Evolutionary conservation across 2,113 vertebrate genomes (phyloP).

Genomic region (Amphiprion percula): DNA sequence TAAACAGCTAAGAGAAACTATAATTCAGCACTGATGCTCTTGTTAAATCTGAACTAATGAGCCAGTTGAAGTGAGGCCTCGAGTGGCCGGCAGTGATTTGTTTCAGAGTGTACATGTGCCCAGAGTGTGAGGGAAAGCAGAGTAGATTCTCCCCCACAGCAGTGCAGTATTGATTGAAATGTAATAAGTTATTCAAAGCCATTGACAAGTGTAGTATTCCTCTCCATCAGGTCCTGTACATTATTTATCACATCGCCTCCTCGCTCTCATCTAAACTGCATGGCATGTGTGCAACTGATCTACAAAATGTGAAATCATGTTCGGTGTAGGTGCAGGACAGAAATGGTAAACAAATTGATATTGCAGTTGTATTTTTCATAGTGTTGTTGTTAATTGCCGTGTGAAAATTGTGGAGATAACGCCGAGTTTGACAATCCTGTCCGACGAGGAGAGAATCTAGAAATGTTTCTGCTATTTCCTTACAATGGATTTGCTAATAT

Average conservation of each 20-base stretch:
- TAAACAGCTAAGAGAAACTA: conserved; percentile 2
- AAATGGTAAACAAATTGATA: conserved; percentile 21
- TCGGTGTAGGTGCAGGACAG: background rate
- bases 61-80: conserved; percentile 23
- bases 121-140: conserved; percentile 15
- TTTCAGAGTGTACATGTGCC: conserved; percentile 28
- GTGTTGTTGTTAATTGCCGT: background rate
- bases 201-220: conserved; percentile 41
- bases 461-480: background rate
- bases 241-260: conserved; percentile 48
- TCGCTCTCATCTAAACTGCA: background rate
- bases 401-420: background rate
- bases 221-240: conserved; percentile 57
- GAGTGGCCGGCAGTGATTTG: conserved; percentile 38
- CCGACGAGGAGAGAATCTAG: background rate
- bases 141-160: conserved; percentile 21
- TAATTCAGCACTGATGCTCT: conserved; percentile 28
- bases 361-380: background rate
- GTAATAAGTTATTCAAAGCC: conserved; percentile 68
- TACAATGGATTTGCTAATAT: background rate
- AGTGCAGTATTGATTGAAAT: conserved; percentile 37
- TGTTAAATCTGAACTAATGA: conserved; percentile 55
- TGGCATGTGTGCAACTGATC: background rate
- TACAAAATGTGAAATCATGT: background rate
- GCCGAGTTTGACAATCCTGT: background rate